These are phyloP conservation scores for Nasonovia ribisnigri DNA, from an alignment of 2,888 invertebrate genomes.

Conservation along the genomic window DNA sequence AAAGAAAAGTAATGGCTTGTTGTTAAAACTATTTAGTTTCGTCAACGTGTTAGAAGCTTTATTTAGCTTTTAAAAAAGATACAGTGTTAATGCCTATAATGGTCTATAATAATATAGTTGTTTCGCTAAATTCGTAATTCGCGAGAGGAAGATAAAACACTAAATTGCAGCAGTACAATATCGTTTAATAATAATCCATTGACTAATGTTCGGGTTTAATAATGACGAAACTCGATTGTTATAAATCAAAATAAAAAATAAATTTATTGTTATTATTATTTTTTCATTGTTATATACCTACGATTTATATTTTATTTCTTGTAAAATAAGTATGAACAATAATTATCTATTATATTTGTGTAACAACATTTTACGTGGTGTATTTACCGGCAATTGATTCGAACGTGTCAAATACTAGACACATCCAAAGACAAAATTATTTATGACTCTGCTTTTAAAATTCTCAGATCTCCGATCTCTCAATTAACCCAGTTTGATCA, in stretches of 20 bases:
- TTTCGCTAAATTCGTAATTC: background rate
- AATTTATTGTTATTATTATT: background rate
- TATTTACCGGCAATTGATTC: background rate
- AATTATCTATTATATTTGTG: background rate
- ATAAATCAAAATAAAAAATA: background rate
- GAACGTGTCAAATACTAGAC: background rate
- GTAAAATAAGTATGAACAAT: background rate
- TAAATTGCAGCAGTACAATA: background rate
- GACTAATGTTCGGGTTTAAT: background rate
- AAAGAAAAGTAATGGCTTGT: background rate
- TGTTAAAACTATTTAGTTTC: background rate
- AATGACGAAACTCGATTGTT: background rate
- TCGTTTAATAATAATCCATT: background rate
- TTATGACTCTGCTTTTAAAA: slow-evolving; percentile 1
- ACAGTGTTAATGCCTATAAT: background rate
- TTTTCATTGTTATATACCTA: background rate
- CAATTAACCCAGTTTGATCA: background rate
- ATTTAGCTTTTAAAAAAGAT: background rate
- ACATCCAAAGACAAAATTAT: slow-evolving; percentile 1
- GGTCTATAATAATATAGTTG: background rate
- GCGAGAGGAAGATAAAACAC: background rate
- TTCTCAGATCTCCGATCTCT: background rate
- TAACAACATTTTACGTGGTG: background rate
- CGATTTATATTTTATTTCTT: background rate
- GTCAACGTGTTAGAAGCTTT: background rate